Evolutionary conservation across 2,797 vertebrate genomes (phyloP), one percentile per base, ranked within the genome.

Genomic region (Muraenolepis orangiensis): DNA sequence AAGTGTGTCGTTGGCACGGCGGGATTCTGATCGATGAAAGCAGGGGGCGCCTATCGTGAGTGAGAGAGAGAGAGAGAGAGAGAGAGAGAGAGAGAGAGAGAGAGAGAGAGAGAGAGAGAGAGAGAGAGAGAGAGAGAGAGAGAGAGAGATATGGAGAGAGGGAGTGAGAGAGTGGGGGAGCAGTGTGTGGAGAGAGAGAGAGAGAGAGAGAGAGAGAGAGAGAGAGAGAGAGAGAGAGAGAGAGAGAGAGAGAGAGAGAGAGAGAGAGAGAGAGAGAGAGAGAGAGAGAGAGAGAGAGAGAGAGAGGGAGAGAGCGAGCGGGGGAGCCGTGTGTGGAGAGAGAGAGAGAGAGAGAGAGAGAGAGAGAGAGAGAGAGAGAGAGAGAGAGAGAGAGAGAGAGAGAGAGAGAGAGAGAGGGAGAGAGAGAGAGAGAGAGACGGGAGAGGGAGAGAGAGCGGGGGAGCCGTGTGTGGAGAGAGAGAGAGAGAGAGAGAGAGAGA

Each of bases 201-300:
- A n/a, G n/a, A n/a, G n/a, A n/a, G n/a, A n/a, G n/a, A n/a, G n/a
- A n/a, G n/a, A n/a, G n/a, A n/a, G n/a, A n/a, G n/a, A n/a, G 74
- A 23, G 51, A 78, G 74, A 80, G 72, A 72, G 72, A 82, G 76
- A 71, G 72, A 78, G 69, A n/a, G 74, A 51, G 72, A 69, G 68
- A 77, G 78, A 81, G 20, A 72, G 77, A 78, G 76, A 71, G 78
- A 74, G 76, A 78, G 85, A 80, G 82, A 67, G 71, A 71, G 81
- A 75, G 84, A 82, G 46, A n/a, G 74, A 51, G 72, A 69, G 68
- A 66, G 78, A n/a, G n/a, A n/a, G n/a, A n/a, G n/a, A n/a, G n/a
- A n/a, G n/a, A n/a, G n/a, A n/a, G n/a, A n/a, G n/a, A n/a, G n/a
- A n/a, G n/a, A n/a, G n/a, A n/a, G n/a, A n/a, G n/a, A n/a, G n/a